Evolutionary conservation across 1,140 invertebrate species (phyloP), one percentile per base, ranked within the genome.

Genomic region (Leptonema lineaticorne): DNA sequence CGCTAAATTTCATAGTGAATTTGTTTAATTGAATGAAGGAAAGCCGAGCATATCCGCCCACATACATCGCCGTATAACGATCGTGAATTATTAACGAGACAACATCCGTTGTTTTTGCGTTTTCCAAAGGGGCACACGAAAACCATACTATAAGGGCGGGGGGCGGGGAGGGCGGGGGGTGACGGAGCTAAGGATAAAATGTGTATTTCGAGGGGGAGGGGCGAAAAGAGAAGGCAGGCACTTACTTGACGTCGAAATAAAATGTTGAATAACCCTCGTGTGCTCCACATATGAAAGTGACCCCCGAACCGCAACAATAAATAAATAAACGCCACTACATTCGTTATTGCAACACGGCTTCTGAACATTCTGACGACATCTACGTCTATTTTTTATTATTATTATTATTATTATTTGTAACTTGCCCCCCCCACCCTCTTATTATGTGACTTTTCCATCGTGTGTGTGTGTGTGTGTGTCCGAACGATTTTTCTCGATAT

Each of bases 211-310:
- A n/a, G n/a, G n/a, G n/a, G n/a, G n/a, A n/a, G n/a, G n/a, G n/a
- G n/a, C n/a, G n/a, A n/a, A n/a, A n/a, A n/a, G n/a, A n/a, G n/a
- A n/a, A n/a, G n/a, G n/a, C n/a, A n/a, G n/a, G n/a, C n/a, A n/a
- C n/a, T n/a, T n/a, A n/a, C n/a, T n/a, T n/a, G n/a, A 41, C 37
- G 37, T 26, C 20, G 20, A 53, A 26, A 53, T 53, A 53, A 53
- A 53, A 53, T 53, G 50, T 24, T 53, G 50, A 53, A 53, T 53
- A 24, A 24, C 50, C 50, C 50, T 24, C 50, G 50, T n/a, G n/a
- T 53, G 50, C 50, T 53, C 50, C 22, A 53, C 27, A 53, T 53
- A 53, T 24, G 50, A 53, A 53, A 53, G 50, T 53, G 50, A 53
- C 50, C 50, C 20, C 50, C 20, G 50, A 26, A 24, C 50, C 50